Evolutionary conservation across 2,113 vertebrate species (phyloP).

Genomic region (Megaptera novaeangliae): DNA sequence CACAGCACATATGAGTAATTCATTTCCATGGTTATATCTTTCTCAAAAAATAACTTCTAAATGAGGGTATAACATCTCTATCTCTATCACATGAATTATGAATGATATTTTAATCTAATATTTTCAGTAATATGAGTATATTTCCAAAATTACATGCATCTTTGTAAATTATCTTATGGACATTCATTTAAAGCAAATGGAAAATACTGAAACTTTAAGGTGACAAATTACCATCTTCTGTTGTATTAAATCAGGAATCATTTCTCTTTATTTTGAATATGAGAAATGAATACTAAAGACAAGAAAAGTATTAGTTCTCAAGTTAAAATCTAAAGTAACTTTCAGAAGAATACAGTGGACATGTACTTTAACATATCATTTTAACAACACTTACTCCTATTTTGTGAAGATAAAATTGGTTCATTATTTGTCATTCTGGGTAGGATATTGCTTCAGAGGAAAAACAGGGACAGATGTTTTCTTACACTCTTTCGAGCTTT

Average conservation of each 20-base stretch:
- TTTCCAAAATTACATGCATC: neutral
- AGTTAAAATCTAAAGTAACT: slow-evolving; percentile 10
- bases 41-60: slow-evolving; percentile 11
- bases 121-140: neutral
- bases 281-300: neutral
- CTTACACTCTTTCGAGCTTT: neutral
- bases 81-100: neutral
- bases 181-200: neutral
- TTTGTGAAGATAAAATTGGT: neutral
- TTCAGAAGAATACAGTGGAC: neutral
- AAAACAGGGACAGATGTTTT: neutral
- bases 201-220: neutral
- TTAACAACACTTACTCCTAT: neutral
- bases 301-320: neutral
- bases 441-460: neutral
- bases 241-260: neutral
- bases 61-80: neutral
- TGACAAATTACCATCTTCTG: neutral
- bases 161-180: neutral
- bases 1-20: neutral
- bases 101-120: slow-evolving; percentile 27
- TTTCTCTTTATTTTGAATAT: neutral
- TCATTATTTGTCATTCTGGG: neutral
- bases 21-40: neutral
- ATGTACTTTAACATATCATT: neutral